Conservation (phyloP, 1,140 invertebrate genomes). For the Trachymyrmex septentrionalis region DNA sequence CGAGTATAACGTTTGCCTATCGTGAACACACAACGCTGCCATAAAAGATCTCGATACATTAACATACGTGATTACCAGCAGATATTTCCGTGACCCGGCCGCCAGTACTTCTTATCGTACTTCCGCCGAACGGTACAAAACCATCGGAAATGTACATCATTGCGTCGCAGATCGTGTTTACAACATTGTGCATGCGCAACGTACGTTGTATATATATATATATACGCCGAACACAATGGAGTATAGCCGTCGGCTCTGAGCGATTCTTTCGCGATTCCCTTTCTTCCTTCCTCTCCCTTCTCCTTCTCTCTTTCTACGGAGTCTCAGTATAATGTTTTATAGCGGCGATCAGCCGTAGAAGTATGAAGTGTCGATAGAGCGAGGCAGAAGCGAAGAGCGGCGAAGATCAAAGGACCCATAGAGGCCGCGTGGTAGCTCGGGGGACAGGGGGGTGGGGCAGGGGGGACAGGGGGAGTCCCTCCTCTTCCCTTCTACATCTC, state of each 20-base stretch:
- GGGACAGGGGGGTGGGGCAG: constrained; percentile 69
- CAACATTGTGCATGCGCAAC: not conserved
- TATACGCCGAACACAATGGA: constrained; percentile 69
- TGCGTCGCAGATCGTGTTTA: constrained; percentile 14
- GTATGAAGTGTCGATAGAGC: constrained; percentile 87
- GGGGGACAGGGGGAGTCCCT: constrained; percentile 64
- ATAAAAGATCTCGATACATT: constrained; percentile 56
- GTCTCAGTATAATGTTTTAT: constrained; percentile 85
- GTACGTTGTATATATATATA: constrained; percentile 23
- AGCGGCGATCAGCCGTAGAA: constrained; percentile 86
- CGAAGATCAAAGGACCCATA: constrained; percentile 85
- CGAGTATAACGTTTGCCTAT: constrained; percentile 46
- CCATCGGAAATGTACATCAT: constrained; percentile 25
- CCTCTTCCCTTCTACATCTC: constrained; percentile 20
- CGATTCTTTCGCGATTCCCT: constrained; percentile 55
- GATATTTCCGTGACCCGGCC: constrained; percentile 34
- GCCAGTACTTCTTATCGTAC: constrained; percentile 37
- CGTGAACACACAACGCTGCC: constrained; percentile 34
- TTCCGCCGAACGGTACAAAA: constrained; percentile 30
- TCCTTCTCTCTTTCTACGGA: constrained; percentile 64
- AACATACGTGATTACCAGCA: constrained; percentile 42
- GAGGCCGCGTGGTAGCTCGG: constrained; percentile 82
- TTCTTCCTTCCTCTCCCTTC: not conserved
- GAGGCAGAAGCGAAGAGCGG: constrained; percentile 86
- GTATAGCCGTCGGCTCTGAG: constrained; percentile 57